phyloP scores from a whole-genome alignment of 2,113 vertebrate species.

The Aramus guarauna region DNA sequence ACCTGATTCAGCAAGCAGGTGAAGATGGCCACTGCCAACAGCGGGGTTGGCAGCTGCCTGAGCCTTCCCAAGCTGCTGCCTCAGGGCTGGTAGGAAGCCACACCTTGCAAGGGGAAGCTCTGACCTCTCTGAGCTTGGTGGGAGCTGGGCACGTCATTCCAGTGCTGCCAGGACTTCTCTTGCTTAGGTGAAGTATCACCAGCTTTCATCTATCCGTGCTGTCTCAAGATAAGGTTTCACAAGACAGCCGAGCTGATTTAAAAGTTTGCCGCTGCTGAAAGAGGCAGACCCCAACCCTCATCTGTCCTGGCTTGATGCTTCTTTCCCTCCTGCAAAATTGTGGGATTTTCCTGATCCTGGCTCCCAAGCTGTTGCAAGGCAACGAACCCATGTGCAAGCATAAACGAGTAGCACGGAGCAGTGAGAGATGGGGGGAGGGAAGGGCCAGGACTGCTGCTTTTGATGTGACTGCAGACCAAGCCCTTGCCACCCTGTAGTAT shows the following conservation, averaged over 20 bases:
- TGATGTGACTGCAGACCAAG: background rate
- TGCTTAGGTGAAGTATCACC: background rate
- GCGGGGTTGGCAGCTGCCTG: background rate
- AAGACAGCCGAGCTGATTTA: background rate
- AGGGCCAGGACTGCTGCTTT: background rate
- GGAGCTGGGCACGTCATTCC: background rate
- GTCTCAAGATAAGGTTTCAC: background rate
- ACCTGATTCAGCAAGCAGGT: background rate
- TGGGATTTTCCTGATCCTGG: background rate
- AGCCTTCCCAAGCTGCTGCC: background rate
- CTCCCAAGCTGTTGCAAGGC: background rate
- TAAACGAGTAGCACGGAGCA: background rate
- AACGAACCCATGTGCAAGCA: background rate
- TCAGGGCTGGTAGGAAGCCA: background rate
- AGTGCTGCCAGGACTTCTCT: background rate
- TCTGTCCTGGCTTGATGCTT: background rate
- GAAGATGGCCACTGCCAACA: background rate
- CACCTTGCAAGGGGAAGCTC: background rate
- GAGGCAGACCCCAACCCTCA: background rate
- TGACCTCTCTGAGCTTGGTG: background rate
- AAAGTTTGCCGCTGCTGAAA: background rate
- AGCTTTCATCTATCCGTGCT: accelerated
- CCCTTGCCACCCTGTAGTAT: background rate
- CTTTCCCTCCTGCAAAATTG: background rate
- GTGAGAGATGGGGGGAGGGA: background rate